These are phyloP conservation scores for Calameuta idolon DNA, from an alignment of 2,888 invertebrate genomes.

Conservation along the genomic window DNA sequence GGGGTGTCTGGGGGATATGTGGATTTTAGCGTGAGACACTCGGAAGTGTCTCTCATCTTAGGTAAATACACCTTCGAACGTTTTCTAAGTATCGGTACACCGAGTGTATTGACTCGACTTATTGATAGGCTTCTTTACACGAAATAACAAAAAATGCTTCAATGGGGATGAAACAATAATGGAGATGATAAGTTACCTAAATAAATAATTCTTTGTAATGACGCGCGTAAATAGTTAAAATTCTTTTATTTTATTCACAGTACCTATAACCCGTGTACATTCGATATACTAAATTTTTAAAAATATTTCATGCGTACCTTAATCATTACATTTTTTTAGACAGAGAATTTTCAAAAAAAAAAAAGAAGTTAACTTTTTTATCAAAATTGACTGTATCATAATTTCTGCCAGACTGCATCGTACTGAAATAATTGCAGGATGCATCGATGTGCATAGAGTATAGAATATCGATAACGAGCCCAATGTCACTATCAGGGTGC, in stretches of 20 bases:
- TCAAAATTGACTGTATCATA: not conserved
- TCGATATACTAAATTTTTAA: not conserved
- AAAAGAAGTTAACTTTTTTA: not conserved
- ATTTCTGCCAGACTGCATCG: not conserved
- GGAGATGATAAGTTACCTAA: not conserved
- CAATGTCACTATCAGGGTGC: not conserved
- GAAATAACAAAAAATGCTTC: not conserved
- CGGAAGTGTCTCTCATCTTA: not conserved
- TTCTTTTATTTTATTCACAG: too few species aligned
- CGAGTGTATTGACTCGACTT: not conserved
- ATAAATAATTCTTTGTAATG: not conserved
- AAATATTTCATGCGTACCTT: not conserved
- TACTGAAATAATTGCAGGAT: not conserved
- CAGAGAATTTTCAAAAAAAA: not conserved
- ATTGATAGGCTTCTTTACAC: not conserved
- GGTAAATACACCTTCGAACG: not conserved
- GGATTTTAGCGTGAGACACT: not conserved
- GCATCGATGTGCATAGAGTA: not conserved
- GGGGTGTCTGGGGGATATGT: not conserved
- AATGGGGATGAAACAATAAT: not conserved
- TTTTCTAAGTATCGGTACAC: not conserved
- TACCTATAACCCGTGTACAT: too few species aligned
- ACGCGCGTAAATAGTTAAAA: not conserved
- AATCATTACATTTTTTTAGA: too few species aligned
- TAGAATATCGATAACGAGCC: slow-evolving; percentile 4